phyloP scores from a whole-genome alignment of 2,888 invertebrate genomes.

The Cybosia mesomella region DNA sequence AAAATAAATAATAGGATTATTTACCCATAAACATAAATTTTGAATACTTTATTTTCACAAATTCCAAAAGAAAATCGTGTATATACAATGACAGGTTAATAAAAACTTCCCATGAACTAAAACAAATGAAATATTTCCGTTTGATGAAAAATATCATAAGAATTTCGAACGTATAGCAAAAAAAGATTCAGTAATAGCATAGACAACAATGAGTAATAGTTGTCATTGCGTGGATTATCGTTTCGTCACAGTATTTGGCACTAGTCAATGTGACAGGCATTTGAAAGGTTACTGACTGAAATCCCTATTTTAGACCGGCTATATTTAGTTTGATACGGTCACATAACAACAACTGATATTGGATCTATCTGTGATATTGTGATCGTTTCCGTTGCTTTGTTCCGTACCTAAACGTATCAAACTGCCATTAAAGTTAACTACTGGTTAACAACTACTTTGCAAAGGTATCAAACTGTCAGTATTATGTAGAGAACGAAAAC shows the following conservation, averaged over 20 bases:
- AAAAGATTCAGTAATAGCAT: not conserved
- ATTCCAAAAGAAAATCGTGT: no score
- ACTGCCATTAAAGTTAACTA: no score
- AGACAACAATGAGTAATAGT: no score
- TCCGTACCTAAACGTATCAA: conserved; percentile 13
- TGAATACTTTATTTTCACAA: no score
- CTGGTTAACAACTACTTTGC: no score
- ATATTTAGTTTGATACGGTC: conserved; percentile 35
- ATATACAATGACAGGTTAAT: no score
- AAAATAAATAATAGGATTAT: no score
- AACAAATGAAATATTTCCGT: not conserved
- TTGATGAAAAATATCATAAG: not conserved
- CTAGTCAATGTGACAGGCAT: conserved; percentile 23
- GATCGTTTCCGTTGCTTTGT: conserved; percentile 11
- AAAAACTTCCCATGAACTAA: no score
- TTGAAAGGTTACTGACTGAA: conserved; percentile 44
- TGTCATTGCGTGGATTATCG: conserved; percentile 12
- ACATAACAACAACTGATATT: conserved; percentile 14
- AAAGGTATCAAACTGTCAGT: not conserved
- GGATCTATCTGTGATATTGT: not conserved
- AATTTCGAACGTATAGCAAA: conserved; percentile 12
- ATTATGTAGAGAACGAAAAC: not conserved
- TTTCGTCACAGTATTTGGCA: conserved; percentile 41
- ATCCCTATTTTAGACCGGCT: conserved; percentile 22
- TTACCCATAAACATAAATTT: no score